Base-by-base conservation (phyloP, 64 coral and sea anemone species). In the Astreopora myriophthalma region DNA sequence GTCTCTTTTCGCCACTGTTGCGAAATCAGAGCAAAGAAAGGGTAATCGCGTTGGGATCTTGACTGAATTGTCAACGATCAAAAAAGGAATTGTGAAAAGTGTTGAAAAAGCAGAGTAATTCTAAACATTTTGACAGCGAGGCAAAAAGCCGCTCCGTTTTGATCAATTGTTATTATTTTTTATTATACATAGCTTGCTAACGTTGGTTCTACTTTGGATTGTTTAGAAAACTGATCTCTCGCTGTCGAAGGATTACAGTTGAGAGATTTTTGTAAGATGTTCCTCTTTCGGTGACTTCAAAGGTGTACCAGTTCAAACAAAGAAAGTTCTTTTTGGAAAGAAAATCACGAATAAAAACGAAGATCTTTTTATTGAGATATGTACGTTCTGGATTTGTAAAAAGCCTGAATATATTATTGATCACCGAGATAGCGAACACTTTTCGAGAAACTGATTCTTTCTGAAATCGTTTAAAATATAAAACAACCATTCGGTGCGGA, bases 241-340 rank as follows among this genome's bases (percentile, higher is more conserved):
- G n/a, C n/a, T n/a, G n/a, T n/a, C n/a, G n/a, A n/a, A n/a, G n/a
- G n/a, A n/a, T n/a, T n/a, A n/a, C n/a, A n/a, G n/a, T n/a, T n/a
- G n/a, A n/a, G n/a, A n/a, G n/a, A n/a, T n/a, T n/a, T n/a, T n/a
- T n/a, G n/a, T n/a, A n/a, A n/a, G n/a, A n/a, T n/a, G 6, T 20
- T 83, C 39, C 38, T 83, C 55, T 39, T 38, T 58, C 79, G 79
- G 79, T 25, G 79, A 83, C 79, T 64, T 83, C 79, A 83, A 83
- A 83, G 79, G 3, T 36, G 31, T 11, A 14, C 32, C 10, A 83
- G 38, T 65, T 65, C 79, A 83, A 83, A 65, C 13, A 83, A 34
- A 65, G 32, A 9, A 83, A 37, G 32, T 64, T 64, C 58, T 36
- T 65, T 25, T 60, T 61, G 1, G 14, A 17, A 38, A n/a, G 49